Evolutionary conservation across 2,888 invertebrate genomes (phyloP).

Genomic region (Troides helena): DNA sequence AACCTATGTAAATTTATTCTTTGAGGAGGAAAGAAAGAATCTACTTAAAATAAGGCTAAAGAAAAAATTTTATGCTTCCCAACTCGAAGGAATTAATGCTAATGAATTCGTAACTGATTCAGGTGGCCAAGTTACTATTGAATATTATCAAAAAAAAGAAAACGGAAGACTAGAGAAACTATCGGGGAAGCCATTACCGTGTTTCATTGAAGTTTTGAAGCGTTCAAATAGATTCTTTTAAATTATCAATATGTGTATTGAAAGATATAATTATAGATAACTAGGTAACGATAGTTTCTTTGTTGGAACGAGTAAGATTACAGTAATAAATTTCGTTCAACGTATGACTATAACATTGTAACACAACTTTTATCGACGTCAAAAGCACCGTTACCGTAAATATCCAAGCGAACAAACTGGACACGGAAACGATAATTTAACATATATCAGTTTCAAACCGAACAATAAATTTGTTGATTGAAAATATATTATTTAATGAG

Average conservation of each 20-base stretch:
- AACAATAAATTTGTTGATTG: neutral
- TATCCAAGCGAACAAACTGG: conserved; percentile 13
- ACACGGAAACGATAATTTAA: conserved; percentile 10
- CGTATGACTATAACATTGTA: conserved; percentile 15
- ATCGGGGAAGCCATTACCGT: neutral
- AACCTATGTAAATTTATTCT: conserved; percentile 31
- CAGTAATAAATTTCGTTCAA: conserved; percentile 16
- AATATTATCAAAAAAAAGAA: conserved; percentile 13
- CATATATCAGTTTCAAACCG: neutral
- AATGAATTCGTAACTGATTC: conserved; percentile 31
- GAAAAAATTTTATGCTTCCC: conserved; percentile 27
- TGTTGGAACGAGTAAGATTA: conserved; percentile 10
- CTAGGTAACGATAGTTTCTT: conserved; percentile 2
- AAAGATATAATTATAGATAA: conserved; percentile 5
- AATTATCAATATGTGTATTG: neutral
- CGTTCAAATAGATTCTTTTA: neutral
- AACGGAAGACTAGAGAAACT: conserved; percentile 2
- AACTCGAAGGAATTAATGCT: conserved; percentile 30
- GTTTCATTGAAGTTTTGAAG: neutral
- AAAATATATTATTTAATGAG: neutral
- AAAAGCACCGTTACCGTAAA: conserved; percentile 23
- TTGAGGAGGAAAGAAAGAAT: conserved; percentile 26
- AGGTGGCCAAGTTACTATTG: conserved; percentile 30
- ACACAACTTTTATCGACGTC: conserved; percentile 25
- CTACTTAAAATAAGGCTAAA: conserved; percentile 27